These are phyloP conservation scores for Corythornis vintsioides DNA, from an alignment of 2,113 vertebrate species.

Conservation along the genomic window DNA sequence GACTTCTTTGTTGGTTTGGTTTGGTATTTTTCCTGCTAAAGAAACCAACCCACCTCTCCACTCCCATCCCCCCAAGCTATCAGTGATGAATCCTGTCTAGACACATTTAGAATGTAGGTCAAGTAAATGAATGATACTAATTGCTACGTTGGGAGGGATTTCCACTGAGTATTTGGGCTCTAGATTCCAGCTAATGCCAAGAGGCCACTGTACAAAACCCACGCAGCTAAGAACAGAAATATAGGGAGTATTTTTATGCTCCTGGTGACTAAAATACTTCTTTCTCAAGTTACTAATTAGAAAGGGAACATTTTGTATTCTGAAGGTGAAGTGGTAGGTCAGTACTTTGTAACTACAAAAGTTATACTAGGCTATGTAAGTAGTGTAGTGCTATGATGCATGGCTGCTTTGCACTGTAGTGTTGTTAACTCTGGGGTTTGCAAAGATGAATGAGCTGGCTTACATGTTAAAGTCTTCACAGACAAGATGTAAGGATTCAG, in stretches of 20 bases:
- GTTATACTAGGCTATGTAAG: not conserved
- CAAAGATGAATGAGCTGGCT: not conserved
- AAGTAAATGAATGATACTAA: slow-evolving; percentile 53
- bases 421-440: not conserved
- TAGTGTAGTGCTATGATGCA: not conserved
- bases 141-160: slow-evolving; percentile 39
- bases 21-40: not conserved
- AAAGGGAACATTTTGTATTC: slow-evolving; percentile 51
- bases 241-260: slow-evolving; percentile 50
- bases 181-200: slow-evolving; percentile 55
- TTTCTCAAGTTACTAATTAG: slow-evolving; percentile 64
- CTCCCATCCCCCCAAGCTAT: not conserved
- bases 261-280: slow-evolving; percentile 61
- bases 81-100: slow-evolving; percentile 47
- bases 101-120: slow-evolving; percentile 45
- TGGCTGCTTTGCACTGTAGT: not conserved
- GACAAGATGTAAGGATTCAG: not conserved
- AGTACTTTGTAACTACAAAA: not conserved
- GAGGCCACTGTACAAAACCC: slow-evolving; percentile 48
- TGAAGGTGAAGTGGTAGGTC: slow-evolving; percentile 69
- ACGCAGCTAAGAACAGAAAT: slow-evolving; percentile 15
- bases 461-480: not conserved
- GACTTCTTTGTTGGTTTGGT: not conserved
- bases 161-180: slow-evolving; percentile 63
- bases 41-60: not conserved